phyloP scores from a whole-genome alignment of 2,888 invertebrate genomes.

The Ornithoptera alexandrae region DNA sequence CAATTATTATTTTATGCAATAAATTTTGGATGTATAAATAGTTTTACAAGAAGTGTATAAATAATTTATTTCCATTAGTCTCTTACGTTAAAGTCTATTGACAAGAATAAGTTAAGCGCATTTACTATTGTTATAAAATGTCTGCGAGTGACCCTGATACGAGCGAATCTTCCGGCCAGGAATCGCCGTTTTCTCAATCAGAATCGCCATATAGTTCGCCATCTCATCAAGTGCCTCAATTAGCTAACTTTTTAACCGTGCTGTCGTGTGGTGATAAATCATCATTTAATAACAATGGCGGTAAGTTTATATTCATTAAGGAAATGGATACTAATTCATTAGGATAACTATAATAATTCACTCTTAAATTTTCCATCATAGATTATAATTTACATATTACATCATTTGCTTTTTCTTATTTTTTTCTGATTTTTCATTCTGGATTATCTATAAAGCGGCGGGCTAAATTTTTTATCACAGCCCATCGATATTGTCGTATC shows the following conservation, averaged over 20 bases:
- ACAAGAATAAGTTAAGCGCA: neutral
- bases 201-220: slow-evolving; percentile 64
- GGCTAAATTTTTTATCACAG: too few relatives aligned
- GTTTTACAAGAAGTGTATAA: neutral
- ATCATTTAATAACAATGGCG: slow-evolving; percentile 31
- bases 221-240: slow-evolving; percentile 63
- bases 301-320: slow-evolving; percentile 15
- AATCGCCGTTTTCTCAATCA: slow-evolving; percentile 51
- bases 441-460: too few relatives aligned
- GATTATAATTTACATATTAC: too few relatives aligned
- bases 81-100: neutral
- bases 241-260: slow-evolving; percentile 54
- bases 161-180: slow-evolving; percentile 55
- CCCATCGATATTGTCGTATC: too few relatives aligned
- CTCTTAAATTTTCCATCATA: neutral
- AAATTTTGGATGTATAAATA: neutral
- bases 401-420: too few relatives aligned
- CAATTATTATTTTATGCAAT: too few relatives aligned
- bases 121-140: slow-evolving; percentile 32
- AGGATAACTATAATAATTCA: neutral
- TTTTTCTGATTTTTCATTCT: too few relatives aligned
- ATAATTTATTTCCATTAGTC: neutral
- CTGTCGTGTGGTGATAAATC: slow-evolving; percentile 50
- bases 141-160: slow-evolving; percentile 59
- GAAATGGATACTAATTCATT: neutral